Base-by-base conservation (phyloP, 2,888 invertebrate species). In the Cactoblastis cactorum region DNA sequence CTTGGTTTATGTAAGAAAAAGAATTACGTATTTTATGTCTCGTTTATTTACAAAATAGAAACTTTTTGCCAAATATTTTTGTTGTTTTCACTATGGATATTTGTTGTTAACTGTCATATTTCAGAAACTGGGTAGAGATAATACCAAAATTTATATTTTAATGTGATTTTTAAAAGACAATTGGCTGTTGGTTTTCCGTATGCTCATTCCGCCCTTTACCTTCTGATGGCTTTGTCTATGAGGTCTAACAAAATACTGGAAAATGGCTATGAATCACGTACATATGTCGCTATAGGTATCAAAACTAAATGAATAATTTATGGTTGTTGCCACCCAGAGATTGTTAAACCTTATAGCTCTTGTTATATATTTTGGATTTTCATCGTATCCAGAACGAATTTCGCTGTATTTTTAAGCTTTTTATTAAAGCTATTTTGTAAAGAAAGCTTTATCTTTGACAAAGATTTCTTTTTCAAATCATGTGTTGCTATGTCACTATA, bases 161-260 rank as follows among this genome's bases (percentile, higher is more conserved):
- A 35, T 41, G 51, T 19, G 28, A 28, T 28, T 9, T 12, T 9
- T 19, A 4, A 48, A 9, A 46, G 39, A 57, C 54, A 38, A 82
- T 84, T 86, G 85, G 85, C 79, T 86, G 84, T 80, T 79, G 87
- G 85, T 87, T 86, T 87, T 87, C 86, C 83, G 84, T 87, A 67
- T 67, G 73, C 83, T 83, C 82, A 80, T 84, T 83, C 74, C 56
- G 39, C 62, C 77, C 83, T 86, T 85, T 85, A 82, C 84, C 83
- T 86, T 85, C 82, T 86, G 85, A 77, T 77, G 73, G 74, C 67
- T 69, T 12, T 35, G 18, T 18, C 14, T 46, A 46, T 46, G 15
- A n/a, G 6, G 1, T 22, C 0, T 46, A 9, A 46, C 22, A 35
- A 22, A 18, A 9, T 22, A 9, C 14, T 1, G 11, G 15, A 24